Evolutionary conservation across 2,888 invertebrate genomes (phyloP).

Genomic region (Lordiphosa fenestrarum): DNA sequence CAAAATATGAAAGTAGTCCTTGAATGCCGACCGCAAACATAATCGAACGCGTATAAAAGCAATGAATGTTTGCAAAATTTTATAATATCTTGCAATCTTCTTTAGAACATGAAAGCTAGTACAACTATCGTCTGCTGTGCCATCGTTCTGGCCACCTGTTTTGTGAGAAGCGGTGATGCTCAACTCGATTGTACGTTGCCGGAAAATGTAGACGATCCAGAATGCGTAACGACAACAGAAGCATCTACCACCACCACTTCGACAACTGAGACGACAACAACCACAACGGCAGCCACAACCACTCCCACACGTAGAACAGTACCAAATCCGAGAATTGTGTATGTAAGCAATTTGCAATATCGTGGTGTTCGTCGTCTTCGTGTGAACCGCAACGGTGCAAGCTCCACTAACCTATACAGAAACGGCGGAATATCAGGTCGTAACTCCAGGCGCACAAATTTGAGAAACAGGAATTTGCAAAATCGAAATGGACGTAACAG

Average conservation of each 20-base stretch:
- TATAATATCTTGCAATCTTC: constrained; percentile 9
- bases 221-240: constrained; percentile 18
- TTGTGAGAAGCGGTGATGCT: constrained; percentile 33
- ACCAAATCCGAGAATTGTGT: constrained; percentile 4
- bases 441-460: no score
- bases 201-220: neutral
- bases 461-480: no score
- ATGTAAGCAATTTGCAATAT: constrained; percentile 22
- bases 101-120: constrained; percentile 24
- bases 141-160: constrained; percentile 21
- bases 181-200: constrained; percentile 25
- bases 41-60: constrained; percentile 33
- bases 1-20: constrained; percentile 15
- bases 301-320: neutral
- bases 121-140: constrained; percentile 19
- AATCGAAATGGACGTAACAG: no score
- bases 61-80: neutral
- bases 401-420: constrained; percentile 1
- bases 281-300: no score
- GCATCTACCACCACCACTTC: neutral
- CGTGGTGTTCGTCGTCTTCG: constrained; percentile 19
- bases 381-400: constrained; percentile 5
- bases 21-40: neutral
- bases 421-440: no score
- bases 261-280: no score